phyloP scores from a whole-genome alignment of 2,797 vertebrate genomes.

The Sebastes itinus region DNA sequence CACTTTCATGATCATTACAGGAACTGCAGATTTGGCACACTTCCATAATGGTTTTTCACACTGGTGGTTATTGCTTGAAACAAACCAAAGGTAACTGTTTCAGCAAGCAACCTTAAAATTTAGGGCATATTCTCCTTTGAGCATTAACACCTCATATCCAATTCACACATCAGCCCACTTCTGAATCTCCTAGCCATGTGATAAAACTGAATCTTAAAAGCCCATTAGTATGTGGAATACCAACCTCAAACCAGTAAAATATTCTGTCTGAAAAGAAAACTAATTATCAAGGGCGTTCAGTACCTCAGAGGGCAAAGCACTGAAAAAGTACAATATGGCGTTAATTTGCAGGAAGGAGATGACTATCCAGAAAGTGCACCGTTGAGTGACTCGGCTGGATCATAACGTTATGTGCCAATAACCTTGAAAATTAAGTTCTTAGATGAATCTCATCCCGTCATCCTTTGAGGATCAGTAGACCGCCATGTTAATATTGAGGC shows the following conservation, averaged over 20 bases:
- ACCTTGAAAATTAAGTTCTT: constrained; percentile 55
- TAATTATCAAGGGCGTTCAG: constrained; percentile 30
- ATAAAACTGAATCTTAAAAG: neutral
- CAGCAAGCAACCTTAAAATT: neutral
- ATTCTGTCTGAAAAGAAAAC: constrained; percentile 4
- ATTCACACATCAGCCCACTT: neutral
- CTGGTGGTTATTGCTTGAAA: neutral
- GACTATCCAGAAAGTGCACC: constrained; percentile 4
- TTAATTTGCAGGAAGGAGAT: constrained; percentile 52
- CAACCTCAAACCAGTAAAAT: neutral
- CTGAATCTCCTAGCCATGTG: neutral
- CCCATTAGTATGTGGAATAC: neutral
- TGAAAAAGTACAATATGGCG: constrained; percentile 9
- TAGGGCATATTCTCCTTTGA: neutral
- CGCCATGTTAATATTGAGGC: neutral
- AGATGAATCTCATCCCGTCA: constrained; percentile 45
- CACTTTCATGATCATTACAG: neutral
- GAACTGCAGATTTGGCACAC: neutral
- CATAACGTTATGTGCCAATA: constrained; percentile 55
- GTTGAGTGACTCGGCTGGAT: constrained; percentile 5
- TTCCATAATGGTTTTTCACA: neutral
- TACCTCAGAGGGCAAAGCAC: constrained; percentile 13
- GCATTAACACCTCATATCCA: neutral
- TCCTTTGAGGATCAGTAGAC: constrained; percentile 55
- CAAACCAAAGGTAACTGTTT: neutral